phyloP scores from a whole-genome alignment of 2,797 vertebrate genomes.

The Silurus lanzhouensis region DNA sequence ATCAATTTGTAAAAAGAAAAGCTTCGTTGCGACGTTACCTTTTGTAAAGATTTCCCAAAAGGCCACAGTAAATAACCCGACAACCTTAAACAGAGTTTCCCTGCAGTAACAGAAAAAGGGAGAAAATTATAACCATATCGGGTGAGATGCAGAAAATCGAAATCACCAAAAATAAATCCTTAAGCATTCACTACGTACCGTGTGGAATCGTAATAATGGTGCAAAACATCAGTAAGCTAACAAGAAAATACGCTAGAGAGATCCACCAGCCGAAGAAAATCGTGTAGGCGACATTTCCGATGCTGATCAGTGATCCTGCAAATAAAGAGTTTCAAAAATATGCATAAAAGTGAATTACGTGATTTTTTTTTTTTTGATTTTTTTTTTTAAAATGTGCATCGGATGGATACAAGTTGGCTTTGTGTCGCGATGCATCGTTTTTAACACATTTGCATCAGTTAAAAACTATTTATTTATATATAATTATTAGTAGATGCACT shows the following conservation, averaged over 20 bases:
- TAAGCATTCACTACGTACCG: slow-evolving; percentile 68
- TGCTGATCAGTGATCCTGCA: slow-evolving; percentile 75
- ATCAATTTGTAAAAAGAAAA: not conserved
- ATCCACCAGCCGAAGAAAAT: slow-evolving; percentile 90
- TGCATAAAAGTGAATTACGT: too few relatives aligned
- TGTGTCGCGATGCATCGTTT: too few relatives aligned
- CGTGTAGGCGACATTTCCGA: slow-evolving; percentile 81
- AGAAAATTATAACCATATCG: not conserved
- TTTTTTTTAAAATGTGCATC: too few relatives aligned
- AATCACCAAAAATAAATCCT: not conserved
- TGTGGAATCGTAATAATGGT: slow-evolving; percentile 78
- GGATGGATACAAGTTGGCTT: too few relatives aligned
- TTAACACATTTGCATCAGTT: too few relatives aligned
- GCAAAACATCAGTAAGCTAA: slow-evolving; percentile 79
- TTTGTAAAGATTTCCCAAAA: slow-evolving; percentile 81
- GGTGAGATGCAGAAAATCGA: not conserved
- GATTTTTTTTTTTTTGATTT: too few relatives aligned
- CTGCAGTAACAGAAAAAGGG: slow-evolving; percentile 54
- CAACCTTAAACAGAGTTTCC: slow-evolving; percentile 77
- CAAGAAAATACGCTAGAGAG: slow-evolving; percentile 75
- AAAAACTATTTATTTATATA: too few relatives aligned
- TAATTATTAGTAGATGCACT: too few relatives aligned
- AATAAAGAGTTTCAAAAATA: not conserved
- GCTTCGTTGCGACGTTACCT: slow-evolving; percentile 59
- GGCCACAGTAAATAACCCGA: slow-evolving; percentile 83